Conservation (phyloP, 2,888 invertebrate genomes). For the Acronicta alni region DNA sequence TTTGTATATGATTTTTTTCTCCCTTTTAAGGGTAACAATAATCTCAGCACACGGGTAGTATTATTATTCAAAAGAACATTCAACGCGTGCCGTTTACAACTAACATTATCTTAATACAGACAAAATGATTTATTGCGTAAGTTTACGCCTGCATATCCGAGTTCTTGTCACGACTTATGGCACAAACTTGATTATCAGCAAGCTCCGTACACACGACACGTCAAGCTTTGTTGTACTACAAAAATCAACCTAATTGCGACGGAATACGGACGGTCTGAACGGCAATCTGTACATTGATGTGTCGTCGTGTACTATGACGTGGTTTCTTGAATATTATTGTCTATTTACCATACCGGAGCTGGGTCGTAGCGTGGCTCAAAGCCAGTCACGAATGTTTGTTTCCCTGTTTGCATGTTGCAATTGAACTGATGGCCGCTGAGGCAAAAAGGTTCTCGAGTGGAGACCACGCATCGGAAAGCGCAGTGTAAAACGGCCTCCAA, state of each 20-base stretch:
- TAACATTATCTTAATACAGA: neutral
- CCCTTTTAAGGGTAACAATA: too few relatives aligned
- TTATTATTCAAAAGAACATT: neutral
- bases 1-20: too few relatives aligned
- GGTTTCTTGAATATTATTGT: conserved; percentile 22
- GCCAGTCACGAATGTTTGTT: conserved; percentile 39
- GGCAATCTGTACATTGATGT: neutral
- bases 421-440: too few relatives aligned
- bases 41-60: too few relatives aligned
- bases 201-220: neutral
- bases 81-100: neutral
- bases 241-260: neutral
- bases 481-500: too few relatives aligned
- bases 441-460: too few relatives aligned
- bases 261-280: too few relatives aligned
- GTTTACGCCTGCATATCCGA: conserved; percentile 24
- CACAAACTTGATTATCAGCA: conserved; percentile 1
- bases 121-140: conserved; percentile 21
- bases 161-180: conserved; percentile 30
- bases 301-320: conserved; percentile 13
- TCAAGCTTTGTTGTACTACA: neutral
- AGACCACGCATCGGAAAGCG: too few relatives aligned
- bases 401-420: conserved; percentile 31
- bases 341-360: conserved; percentile 41
- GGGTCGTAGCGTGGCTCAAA: conserved; percentile 7